Percentiles rank a stretch among this genome's conserved stretches.
Evolutionary conservation across 2,113 vertebrate species (phyloP).

Genomic region (Ailurus styani): DNA sequence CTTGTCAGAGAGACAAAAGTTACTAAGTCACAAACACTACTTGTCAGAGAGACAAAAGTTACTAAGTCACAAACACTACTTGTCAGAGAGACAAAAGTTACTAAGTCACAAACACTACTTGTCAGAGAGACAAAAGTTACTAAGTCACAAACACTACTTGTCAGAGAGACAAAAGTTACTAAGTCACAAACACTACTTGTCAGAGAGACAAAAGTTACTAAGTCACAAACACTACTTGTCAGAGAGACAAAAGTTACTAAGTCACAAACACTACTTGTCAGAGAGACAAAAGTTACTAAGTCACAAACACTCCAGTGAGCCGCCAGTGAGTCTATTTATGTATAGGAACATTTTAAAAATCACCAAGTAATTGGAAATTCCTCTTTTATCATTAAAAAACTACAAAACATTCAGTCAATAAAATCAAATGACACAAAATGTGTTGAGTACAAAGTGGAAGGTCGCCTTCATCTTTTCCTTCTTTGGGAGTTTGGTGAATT

Average conservation of each 20-base stretch:
- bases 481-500: background rate
- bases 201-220: background rate
- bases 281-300: background rate
- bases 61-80: background rate
- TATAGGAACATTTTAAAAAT: background rate
- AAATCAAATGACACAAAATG: background rate
- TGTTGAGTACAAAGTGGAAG: background rate
- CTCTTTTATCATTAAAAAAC: background rate
- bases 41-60: background rate
- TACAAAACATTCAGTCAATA: background rate
- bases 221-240: background rate
- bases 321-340: too few relatives aligned
- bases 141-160: background rate
- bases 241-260: background rate
- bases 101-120: background rate
- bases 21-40: background rate
- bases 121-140: background rate
- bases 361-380: background rate
- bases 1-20: background rate
- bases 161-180: background rate
- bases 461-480: fast-evolving
- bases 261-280: background rate
- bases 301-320: fast-evolving
- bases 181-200: background rate
- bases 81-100: background rate